Conservation (phyloP, 2,888 invertebrate species). For the Lomographa bimaculata region DNA sequence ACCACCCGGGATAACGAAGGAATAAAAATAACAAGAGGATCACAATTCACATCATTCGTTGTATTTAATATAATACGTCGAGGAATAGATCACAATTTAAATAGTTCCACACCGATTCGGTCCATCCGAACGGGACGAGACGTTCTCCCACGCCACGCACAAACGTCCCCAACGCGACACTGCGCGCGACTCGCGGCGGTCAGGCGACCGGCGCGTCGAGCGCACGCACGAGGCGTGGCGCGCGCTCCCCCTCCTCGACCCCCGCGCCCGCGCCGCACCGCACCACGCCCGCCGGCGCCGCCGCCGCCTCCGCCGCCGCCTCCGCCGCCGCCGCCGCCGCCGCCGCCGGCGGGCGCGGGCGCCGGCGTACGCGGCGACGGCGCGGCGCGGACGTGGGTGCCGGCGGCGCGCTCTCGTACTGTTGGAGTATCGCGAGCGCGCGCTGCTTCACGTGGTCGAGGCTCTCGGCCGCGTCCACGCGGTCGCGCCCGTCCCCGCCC, state of each 20-base stretch:
- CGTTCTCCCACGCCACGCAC: neutral
- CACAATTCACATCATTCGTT: neutral
- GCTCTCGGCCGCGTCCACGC: constrained; percentile 11
- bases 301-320: constrained; percentile 6
- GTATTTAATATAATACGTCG: neutral
- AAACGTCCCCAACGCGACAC: no score
- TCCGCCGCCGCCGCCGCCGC: neutral
- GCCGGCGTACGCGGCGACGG: constrained; percentile 11
- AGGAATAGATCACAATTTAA: no score
- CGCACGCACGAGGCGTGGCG: constrained; percentile 4
- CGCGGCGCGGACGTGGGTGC: constrained; percentile 6
- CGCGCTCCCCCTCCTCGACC: constrained; percentile 3
- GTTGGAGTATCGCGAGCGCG: constrained; percentile 35
- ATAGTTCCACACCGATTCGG: no score
- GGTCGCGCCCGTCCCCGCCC: neutral
- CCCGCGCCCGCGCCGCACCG: constrained; percentile 7
- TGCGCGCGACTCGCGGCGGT: neutral
- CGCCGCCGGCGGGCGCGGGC: constrained; percentile 3
- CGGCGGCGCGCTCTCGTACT: constrained; percentile 8
- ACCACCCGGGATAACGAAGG: no score
- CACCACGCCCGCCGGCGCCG: constrained; percentile 24
- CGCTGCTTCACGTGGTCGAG: constrained; percentile 36
- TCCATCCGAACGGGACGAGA: no score
- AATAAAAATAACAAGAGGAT: no score
- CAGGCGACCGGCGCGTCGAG: constrained; percentile 1